phyloP scores from a whole-genome alignment of 2,113 vertebrate species.

The Pterocles orientalis region DNA sequence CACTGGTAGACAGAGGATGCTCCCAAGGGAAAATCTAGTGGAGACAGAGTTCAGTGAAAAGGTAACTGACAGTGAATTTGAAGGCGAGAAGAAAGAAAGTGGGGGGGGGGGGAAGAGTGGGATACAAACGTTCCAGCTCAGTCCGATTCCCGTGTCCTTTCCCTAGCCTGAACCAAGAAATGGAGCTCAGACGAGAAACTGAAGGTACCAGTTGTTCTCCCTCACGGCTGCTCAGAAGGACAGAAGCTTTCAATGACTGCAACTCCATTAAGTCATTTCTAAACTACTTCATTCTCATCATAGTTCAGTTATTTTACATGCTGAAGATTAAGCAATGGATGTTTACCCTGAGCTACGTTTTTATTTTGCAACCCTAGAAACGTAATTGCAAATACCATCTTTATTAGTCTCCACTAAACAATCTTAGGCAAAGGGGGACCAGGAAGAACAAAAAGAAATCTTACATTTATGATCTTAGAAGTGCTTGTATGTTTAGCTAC shows the following conservation, averaged over 20 bases:
- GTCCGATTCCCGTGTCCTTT: neutral
- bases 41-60: conserved; percentile 44
- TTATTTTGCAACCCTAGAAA: conserved; percentile 62
- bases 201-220: neutral
- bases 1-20: conserved; percentile 36
- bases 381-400: conserved; percentile 28
- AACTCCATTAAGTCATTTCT: neutral
- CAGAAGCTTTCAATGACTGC: neutral
- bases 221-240: neutral
- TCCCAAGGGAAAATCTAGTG: neutral
- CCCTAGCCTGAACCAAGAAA: neutral
- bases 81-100: neutral
- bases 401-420: neutral
- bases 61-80: neutral
- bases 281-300: neutral
- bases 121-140: neutral
- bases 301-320: neutral
- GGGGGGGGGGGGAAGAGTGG: neutral
- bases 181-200: accelerated
- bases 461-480: neutral
- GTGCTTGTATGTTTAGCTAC: neutral
- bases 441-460: neutral
- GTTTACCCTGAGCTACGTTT: conserved; percentile 36
- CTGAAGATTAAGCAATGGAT: conserved; percentile 42
- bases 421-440: neutral